Evolutionary conservation across 1,140 invertebrate genomes (phyloP), one percentile per base, ranked within the genome.

Genomic region (Papilio helenus): DNA sequence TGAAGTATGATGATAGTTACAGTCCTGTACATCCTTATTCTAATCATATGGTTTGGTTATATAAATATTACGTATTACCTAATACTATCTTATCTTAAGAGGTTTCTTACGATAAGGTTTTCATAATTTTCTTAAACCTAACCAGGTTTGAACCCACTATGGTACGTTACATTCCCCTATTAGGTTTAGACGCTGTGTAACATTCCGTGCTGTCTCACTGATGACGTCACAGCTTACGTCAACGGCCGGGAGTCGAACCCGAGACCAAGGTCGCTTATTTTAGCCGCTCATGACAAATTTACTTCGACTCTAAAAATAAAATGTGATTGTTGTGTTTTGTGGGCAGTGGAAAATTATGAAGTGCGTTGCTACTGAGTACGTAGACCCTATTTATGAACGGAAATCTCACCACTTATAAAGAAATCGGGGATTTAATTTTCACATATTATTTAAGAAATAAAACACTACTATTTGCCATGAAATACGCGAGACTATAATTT

Each of bases 241-340:
- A 77, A 61, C 76, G 55, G 49, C 76, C 51, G 29, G 76, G 76
- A 58, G 44, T 77, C 76, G 76, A 77, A 77, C 76, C 76, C 51
- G 76, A 58, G 76, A 77, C 76, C 76, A 61, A 61, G 76, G 72
- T 73, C 76, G 76, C 55, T 77, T 77, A 77, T 77, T 77, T 61
- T 61, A 61, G 34, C 76, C 76, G 55, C n/a, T 44, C 42, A 73
- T 77, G 76, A 77, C 76, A 77, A 77, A 77, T 77, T 61, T 29
- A 65, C 76, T 61, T 77, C 34, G n/a, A 44, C 9, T 14, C 76
- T 61, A 39, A 65, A 77, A 77, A 77, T 77, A 76, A 61, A 61
- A 61, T 74, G 23, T 23, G 72, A 73, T 44, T 73, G 72, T 46
- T 49, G 72, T 49, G 44, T 44, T 49, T 73, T 49, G 72, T 73